Percentiles rank a stretch among this genome's conserved stretches.
Conservation (phyloP, 1,140 invertebrate genomes). For the Ostrea denselamellosa region DNA sequence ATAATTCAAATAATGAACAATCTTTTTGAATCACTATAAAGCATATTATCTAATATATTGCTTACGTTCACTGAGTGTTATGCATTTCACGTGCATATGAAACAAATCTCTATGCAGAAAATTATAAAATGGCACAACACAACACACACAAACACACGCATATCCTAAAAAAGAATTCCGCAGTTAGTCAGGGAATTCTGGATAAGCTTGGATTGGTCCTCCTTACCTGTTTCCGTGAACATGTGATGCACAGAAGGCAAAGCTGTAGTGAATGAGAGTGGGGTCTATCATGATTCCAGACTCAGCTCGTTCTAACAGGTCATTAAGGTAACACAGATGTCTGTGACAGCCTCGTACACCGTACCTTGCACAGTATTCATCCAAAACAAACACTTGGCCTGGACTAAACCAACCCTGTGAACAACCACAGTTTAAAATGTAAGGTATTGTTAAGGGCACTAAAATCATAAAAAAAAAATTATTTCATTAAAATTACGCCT, state of each 20-base stretch:
- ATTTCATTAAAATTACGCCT: no score
- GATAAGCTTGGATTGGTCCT: background rate
- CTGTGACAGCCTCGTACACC: slow-evolving; percentile 97
- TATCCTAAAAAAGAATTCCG: background rate
- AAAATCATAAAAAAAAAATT: no score
- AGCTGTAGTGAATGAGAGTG: slow-evolving; percentile 98
- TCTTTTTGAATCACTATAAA: no score
- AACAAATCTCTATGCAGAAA: no score
- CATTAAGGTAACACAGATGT: slow-evolving; percentile 97
- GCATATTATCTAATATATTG: no score
- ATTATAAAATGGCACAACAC: no score
- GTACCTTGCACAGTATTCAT: slow-evolving; percentile 98
- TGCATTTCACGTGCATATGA: no score
- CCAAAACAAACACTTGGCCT: slow-evolving; percentile 97
- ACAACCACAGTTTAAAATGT: background rate
- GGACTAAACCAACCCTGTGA: slow-evolving; percentile 98
- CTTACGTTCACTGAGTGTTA: no score
- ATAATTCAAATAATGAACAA: no score
- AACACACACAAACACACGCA: no score
- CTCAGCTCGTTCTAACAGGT: slow-evolving; percentile 96
- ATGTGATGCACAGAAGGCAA: slow-evolving; percentile 99
- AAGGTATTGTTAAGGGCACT: no score
- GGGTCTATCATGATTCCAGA: slow-evolving; percentile 98
- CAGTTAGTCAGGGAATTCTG: background rate
- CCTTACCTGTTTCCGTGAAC: slow-evolving; percentile 96